phyloP scores from a whole-genome alignment of 2,797 vertebrate species.

The Euthynnus affinis region DNA sequence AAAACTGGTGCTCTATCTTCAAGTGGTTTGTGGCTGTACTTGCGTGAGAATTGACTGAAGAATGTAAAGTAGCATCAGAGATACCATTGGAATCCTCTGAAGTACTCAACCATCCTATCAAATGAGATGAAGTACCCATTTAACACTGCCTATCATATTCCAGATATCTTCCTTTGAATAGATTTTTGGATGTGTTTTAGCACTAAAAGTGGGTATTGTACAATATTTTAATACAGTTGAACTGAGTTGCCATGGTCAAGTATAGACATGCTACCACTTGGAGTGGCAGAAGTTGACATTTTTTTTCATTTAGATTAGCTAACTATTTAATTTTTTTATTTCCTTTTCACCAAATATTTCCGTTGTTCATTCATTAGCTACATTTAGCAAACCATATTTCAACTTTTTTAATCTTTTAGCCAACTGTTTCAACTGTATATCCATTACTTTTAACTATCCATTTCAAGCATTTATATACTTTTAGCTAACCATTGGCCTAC shows the following conservation, averaged over 20 bases:
- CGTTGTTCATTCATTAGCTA: background rate
- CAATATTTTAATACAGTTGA: background rate
- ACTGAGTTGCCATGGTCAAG: background rate
- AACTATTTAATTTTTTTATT: background rate
- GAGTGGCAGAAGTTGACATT: background rate
- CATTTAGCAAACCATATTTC: background rate
- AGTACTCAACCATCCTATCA: background rate
- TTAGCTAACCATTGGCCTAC: too few relatives aligned
- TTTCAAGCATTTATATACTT: too few relatives aligned
- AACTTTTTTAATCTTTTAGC: background rate
- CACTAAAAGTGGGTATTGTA: background rate
- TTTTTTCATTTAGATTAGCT: background rate
- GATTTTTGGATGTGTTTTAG: background rate
- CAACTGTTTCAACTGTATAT: too few relatives aligned
- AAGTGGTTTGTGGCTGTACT: constrained; percentile 25
- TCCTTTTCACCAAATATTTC: too few relatives aligned
- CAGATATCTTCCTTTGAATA: background rate
- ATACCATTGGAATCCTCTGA: constrained; percentile 1
- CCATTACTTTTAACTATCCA: too few relatives aligned
- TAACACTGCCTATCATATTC: background rate
- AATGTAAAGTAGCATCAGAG: constrained; percentile 2
- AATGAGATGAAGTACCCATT: background rate
- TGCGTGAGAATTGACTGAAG: constrained; percentile 8
- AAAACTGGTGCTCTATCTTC: constrained; percentile 18
- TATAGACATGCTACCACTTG: background rate